Evolutionary conservation across 2,797 vertebrate genomes (phyloP).

Genomic region (Aphelocoma californica): DNA sequence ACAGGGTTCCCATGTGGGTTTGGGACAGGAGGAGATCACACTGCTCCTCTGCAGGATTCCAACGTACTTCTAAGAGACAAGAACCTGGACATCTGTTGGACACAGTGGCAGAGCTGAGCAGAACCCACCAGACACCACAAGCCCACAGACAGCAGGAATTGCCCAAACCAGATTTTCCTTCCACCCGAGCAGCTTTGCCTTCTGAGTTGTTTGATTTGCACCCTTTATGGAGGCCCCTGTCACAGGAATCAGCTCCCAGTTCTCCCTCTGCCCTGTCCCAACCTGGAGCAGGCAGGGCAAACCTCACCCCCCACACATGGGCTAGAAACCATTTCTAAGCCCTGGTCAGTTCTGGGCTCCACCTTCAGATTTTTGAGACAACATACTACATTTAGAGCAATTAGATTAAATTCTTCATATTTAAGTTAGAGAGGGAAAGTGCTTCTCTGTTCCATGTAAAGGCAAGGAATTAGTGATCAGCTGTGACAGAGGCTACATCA

Average conservation of each 20-base stretch:
- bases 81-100: fast-evolving
- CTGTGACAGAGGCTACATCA: not conserved
- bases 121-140: not conserved
- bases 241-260: not conserved
- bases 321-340: too few species aligned
- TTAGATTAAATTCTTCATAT: not conserved
- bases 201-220: not conserved
- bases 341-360: not conserved
- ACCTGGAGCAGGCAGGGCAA: not conserved
- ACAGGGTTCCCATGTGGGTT: not conserved
- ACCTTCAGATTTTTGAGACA: not conserved
- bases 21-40: not conserved
- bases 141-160: not conserved
- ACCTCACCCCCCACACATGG: too few species aligned
- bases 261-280: not conserved
- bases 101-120: not conserved
- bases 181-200: not conserved
- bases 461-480: not conserved
- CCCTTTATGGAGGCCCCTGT: fast-evolving
- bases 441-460: not conserved
- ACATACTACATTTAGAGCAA: fast-evolving
- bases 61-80: fast-evolving
- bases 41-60: not conserved
- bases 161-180: not conserved
- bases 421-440: too few species aligned